These are phyloP conservation scores for Steinernema khuongi DNA, from an alignment of 1,140 invertebrate genomes.

Conservation along the genomic window DNA sequence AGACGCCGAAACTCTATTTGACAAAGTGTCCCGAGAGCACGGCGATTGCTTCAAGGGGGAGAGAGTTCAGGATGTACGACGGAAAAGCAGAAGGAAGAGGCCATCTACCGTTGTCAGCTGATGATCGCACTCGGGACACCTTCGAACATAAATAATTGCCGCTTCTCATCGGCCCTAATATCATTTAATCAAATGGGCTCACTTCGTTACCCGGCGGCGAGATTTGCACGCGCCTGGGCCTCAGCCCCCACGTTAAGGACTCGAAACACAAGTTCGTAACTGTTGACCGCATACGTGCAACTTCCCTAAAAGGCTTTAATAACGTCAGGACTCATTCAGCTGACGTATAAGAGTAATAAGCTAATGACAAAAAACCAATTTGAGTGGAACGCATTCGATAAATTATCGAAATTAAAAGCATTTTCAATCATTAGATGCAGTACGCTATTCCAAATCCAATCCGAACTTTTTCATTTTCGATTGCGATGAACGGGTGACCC, in stretches of 20 bases:
- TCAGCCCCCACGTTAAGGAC: not conserved
- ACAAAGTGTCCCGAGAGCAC: too few species aligned
- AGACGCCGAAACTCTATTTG: not conserved
- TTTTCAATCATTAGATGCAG: not conserved
- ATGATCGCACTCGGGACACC: constrained; percentile 9
- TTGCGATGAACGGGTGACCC: not conserved
- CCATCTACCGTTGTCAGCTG: constrained; percentile 12
- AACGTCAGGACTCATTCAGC: not conserved
- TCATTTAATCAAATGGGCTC: constrained; percentile 6
- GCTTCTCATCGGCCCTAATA: constrained; percentile 4
- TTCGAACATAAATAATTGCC: constrained; percentile 11
- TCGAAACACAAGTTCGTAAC: not conserved
- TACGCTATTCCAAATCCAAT: not conserved
- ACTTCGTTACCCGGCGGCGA: not conserved
- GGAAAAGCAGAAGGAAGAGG: not conserved
- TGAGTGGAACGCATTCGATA: not conserved
- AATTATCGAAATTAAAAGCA: not conserved
- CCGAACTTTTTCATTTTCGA: not conserved
- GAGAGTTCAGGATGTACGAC: not conserved
- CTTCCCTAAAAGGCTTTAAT: not conserved
- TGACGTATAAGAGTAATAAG: not conserved
- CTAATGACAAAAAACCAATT: not conserved
- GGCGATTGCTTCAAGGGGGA: not conserved
- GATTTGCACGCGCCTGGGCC: not conserved
- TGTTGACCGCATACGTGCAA: not conserved